phyloP scores from a whole-genome alignment of 1,140 invertebrate species.

The Delia radicum region DNA sequence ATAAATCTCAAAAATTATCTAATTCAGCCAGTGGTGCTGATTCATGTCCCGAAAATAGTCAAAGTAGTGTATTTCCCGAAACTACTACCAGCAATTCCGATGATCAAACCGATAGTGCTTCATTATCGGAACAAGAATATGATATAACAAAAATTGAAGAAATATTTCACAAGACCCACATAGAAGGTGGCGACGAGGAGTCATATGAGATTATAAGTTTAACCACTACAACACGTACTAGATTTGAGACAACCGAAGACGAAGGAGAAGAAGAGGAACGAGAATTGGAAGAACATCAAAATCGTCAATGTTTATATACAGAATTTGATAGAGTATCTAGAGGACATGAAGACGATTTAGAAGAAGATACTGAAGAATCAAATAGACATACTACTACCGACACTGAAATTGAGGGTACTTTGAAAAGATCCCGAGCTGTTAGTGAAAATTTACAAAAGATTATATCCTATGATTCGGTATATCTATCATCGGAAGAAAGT shows the following conservation, averaged over 20 bases:
- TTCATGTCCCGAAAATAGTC: conserved; percentile 51
- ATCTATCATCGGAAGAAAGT: conserved; percentile 53
- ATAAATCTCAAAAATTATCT: background rate
- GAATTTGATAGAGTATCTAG: background rate
- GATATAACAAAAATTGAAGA: conserved; percentile 47
- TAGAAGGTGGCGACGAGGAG: conserved; percentile 21
- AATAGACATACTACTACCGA: background rate
- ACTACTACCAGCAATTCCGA: conserved; percentile 49
- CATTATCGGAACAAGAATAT: conserved; percentile 51
- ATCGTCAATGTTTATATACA: background rate
- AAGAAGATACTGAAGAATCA: background rate
- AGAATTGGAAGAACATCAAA: background rate
- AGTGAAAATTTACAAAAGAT: conserved; percentile 43
- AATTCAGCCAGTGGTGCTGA: conserved; percentile 29
- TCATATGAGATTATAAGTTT: conserved; percentile 49
- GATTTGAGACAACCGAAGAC: conserved; percentile 44
- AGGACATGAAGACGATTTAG: background rate
- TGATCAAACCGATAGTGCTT: conserved; percentile 47
- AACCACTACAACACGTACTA: conserved; percentile 45
- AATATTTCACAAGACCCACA: conserved; percentile 40
- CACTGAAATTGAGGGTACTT: conserved; percentile 39
- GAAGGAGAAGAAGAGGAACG: conserved; percentile 1
- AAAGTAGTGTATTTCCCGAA: conserved; percentile 51
- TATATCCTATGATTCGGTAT: conserved; percentile 54
- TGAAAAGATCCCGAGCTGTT: conserved; percentile 34